Evolutionary conservation across 2,113 vertebrate genomes (phyloP), one percentile per base, ranked within the genome.

Genomic region (Alligator mississippiensis): DNA sequence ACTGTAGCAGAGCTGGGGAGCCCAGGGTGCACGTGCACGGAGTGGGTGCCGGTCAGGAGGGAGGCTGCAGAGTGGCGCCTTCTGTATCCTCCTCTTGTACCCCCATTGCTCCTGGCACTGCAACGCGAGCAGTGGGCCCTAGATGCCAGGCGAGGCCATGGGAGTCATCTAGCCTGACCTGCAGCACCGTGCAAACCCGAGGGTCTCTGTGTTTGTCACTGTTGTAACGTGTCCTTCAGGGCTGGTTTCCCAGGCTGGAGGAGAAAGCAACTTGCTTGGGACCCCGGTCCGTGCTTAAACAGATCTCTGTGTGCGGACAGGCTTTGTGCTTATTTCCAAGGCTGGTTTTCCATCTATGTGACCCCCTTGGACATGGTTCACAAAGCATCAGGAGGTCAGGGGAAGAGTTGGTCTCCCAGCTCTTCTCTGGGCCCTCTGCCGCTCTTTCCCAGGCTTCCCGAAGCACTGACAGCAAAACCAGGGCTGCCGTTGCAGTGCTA

Each of bases 401-500:
- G 28, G 8, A 30, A 14, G 55, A 70, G 66, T 34, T 11, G 6
- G 17, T 34, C 28, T 70, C 34, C 19, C n/a, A 34, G 66, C n/a
- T 2, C n/a, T 34, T 70, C 17, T 16, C 5, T 70, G 66, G 30
- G 21, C 66, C 30, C n/a, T 34, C 66, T 34, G 17, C n/a, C 10
- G 66, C 30, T 34, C 30, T 34, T 70, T 30, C 34, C 34, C 34
- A 4, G 34, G 17, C 66, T 70, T 70, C 66, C 66, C 30, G 16
- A 11, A 30, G 12, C 18, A 18, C 11, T 34, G 66, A 34, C 66
- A 34, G 9, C 66, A 70, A 28, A 70, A 34, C n/a, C n/a, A 19
- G 66, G 66, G 11, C 4, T 70, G n/a, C 19, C 34, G 18, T 18
- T 7, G 5, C 1, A 1, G 6, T 4, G 4, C 9, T 38, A 38